Percentiles rank a stretch among this genome's conserved stretches.
Conservation (phyloP, 2,797 vertebrate species). For the Galaxias olidus region DNA sequence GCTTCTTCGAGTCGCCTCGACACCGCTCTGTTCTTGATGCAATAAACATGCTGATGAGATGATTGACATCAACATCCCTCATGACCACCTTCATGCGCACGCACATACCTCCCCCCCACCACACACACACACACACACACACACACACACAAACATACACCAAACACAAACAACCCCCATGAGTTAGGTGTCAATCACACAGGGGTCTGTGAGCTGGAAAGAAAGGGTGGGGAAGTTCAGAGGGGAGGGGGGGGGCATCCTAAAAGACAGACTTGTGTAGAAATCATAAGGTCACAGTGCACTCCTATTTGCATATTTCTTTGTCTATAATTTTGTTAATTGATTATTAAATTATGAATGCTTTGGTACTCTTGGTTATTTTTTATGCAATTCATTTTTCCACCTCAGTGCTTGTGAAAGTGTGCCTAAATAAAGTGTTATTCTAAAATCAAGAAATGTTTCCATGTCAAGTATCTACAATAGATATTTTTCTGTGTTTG, state of each 20-base stretch:
- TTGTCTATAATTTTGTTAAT: no score
- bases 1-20: not conserved
- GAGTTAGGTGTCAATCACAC: conserved; percentile 61
- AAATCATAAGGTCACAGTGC: no score
- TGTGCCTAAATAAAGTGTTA: no score
- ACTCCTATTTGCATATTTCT: no score
- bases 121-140: conserved; percentile 15
- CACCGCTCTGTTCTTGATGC: not conserved
- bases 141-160: not conserved
- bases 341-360: no score
- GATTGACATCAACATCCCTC: conserved; percentile 32
- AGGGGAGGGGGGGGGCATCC: conserved; percentile 7
- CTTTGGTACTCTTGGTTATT: no score
- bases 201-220: conserved; percentile 42
- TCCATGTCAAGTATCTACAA: not conserved
- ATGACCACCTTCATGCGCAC: conserved; percentile 21
- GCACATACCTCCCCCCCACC: not conserved
- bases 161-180: conserved; percentile 31
- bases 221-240: conserved; percentile 4
- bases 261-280: not conserved
- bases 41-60: conserved; percentile 29
- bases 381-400: no score
- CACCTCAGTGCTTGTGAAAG: no score
- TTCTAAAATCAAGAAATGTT: no score
- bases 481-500: conserved; percentile 1